Evolutionary conservation across 1,140 invertebrate genomes (phyloP).

Genomic region (Cyrtorhinus lividipennis): DNA sequence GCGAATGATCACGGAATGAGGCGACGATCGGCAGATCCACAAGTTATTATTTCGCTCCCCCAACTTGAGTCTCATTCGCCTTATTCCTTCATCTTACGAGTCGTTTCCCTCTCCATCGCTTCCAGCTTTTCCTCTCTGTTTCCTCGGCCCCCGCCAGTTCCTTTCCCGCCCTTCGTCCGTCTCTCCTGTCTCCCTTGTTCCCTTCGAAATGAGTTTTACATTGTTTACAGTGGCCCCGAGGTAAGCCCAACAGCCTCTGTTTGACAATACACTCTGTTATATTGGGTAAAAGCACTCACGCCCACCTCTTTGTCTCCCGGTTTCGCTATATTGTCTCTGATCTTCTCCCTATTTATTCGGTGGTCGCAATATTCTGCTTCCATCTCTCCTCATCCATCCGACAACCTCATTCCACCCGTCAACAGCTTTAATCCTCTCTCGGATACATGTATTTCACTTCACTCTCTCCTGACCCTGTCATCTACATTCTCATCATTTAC

Average conservation of each 20-base stretch:
- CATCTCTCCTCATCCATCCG: neutral
- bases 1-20: too few species aligned
- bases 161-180: neutral
- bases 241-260: conserved; percentile 17
- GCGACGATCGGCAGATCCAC: too few species aligned
- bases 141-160: too few species aligned
- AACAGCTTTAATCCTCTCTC: conserved; percentile 4
- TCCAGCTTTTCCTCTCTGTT: too few species aligned
- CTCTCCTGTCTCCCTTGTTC: conserved; percentile 3
- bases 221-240: conserved; percentile 18
- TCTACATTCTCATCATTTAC: neutral
- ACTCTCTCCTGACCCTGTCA: neutral
- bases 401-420: conserved; percentile 13
- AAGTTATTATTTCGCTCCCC: too few species aligned
- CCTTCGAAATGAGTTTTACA: conserved; percentile 20
- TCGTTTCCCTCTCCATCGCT: too few species aligned
- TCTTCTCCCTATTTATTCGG: conserved; percentile 19
- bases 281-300: conserved; percentile 16
- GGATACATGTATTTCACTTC: neutral
- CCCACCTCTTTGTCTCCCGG: conserved; percentile 6
- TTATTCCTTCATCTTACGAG: too few species aligned
- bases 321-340: conserved; percentile 19
- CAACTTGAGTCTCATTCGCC: too few species aligned
- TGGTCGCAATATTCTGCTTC: conserved; percentile 19
- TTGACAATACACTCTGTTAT: conserved; percentile 20